phyloP scores from a whole-genome alignment of 2,797 vertebrate genomes.

The Malacoraja senta region DNA sequence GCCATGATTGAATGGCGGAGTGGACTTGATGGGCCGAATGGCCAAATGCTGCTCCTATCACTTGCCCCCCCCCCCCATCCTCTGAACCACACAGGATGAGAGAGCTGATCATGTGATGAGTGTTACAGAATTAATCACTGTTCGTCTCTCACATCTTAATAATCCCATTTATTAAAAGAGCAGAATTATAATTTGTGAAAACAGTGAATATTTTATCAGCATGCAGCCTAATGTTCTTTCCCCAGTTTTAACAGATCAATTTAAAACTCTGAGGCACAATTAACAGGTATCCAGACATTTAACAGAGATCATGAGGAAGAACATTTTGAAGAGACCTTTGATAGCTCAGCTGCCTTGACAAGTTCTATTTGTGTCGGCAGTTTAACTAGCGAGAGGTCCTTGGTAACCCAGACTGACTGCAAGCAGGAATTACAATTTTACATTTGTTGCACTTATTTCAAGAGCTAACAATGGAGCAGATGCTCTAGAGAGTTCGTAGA shows the following conservation, averaged over 20 bases:
- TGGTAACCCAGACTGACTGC: neutral
- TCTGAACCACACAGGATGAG: neutral
- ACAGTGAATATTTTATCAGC: slow-evolving; percentile 30
- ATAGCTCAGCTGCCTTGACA: neutral
- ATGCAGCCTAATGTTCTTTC: neutral
- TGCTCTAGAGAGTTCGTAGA: too few relatives aligned
- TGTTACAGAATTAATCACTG: slow-evolving; percentile 11
- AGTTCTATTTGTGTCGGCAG: neutral
- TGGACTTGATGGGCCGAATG: too few relatives aligned
- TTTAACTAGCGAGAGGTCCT: neutral
- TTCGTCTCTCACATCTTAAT: slow-evolving; percentile 11
- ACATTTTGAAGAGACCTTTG: neutral
- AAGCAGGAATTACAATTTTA: neutral
- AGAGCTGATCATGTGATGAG: neutral
- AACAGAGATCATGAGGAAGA: neutral
- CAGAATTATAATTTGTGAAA: slow-evolving; percentile 34
- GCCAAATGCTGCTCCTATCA: too few relatives aligned
- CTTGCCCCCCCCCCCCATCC: neutral
- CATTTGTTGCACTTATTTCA: neutral
- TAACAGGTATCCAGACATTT: neutral
- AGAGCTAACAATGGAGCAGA: too few relatives aligned
- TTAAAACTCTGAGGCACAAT: slow-evolving; percentile 29
- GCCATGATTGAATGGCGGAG: too few relatives aligned
- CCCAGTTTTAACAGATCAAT: slow-evolving; percentile 14
- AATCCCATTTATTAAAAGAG: slow-evolving; percentile 36